Conservation (phyloP, 2,888 invertebrate genomes). For the Chaetogeoica ovagalla region DNA sequence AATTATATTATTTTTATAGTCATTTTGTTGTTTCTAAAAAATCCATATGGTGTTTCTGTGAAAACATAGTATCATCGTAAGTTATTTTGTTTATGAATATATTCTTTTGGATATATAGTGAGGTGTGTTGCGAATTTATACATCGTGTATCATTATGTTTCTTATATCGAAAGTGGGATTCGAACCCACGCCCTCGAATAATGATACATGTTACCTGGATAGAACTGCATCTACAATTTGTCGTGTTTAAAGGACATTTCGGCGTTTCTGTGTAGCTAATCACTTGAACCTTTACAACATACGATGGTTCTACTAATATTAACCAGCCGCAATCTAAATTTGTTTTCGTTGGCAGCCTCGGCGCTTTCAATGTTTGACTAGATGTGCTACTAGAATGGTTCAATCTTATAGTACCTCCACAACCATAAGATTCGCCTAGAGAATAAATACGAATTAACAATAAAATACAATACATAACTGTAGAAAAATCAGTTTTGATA, state of each 20-base stretch:
- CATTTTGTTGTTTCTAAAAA: no score
- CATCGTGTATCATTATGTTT: no score
- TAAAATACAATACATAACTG: no score
- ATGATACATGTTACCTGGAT: not conserved
- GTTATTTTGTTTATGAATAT: no score
- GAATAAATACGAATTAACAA: not conserved
- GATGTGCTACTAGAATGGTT: not conserved
- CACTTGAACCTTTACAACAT: constrained; percentile 9
- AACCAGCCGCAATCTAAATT: constrained; percentile 35
- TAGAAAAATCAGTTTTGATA: no score
- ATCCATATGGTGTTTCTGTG: no score
- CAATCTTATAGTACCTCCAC: constrained; percentile 38
- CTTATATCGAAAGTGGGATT: no score
- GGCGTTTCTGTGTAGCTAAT: constrained; percentile 19
- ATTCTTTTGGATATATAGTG: no score
- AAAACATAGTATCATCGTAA: no score
- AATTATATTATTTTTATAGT: no score
- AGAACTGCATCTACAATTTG: constrained; percentile 16
- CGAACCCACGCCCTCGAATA: no score
- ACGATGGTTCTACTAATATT: constrained; percentile 28
- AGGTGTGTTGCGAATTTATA: no score
- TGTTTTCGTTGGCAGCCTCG: not conserved
- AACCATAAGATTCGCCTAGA: constrained; percentile 31
- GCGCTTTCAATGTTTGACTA: not conserved
- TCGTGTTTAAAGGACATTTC: constrained; percentile 1